Percentiles rank a stretch among this genome's conserved stretches.
Conservation (phyloP, 2,888 invertebrate genomes). For the Apantesis nais region DNA sequence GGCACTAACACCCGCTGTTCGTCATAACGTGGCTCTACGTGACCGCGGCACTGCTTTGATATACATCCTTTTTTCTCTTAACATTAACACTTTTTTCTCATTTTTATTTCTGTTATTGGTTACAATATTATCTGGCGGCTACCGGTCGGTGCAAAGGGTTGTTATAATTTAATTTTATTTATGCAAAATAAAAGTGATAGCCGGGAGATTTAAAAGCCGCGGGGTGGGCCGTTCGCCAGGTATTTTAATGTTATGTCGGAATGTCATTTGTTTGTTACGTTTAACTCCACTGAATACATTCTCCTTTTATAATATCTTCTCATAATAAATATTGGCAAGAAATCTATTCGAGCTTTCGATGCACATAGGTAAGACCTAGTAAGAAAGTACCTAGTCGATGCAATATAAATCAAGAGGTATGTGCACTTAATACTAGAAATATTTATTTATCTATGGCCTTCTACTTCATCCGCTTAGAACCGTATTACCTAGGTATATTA, state of each 20-base stretch:
- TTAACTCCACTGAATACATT: slow-evolving; percentile 11
- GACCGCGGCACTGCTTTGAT: slow-evolving; percentile 81
- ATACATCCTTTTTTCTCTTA: slow-evolving; percentile 73
- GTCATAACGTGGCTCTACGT: slow-evolving; percentile 81
- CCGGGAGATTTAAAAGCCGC: slow-evolving; percentile 73
- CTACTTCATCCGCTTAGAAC: background rate
- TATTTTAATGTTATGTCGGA: slow-evolving; percentile 42
- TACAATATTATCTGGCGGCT: slow-evolving; percentile 83
- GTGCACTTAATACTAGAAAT: background rate
- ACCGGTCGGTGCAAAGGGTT: slow-evolving; percentile 79
- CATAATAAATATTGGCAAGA: background rate
- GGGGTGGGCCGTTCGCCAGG: slow-evolving; percentile 59
- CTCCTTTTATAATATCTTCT: background rate
- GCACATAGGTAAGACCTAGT: no score
- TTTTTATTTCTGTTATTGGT: slow-evolving; percentile 81
- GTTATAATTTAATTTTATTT: slow-evolving; percentile 84
- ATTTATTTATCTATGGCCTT: background rate
- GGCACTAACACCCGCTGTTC: slow-evolving; percentile 72
- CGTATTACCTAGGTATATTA: background rate
- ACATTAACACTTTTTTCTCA: slow-evolving; percentile 61
- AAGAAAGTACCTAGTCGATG: no score
- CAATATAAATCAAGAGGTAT: background rate
- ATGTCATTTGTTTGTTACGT: slow-evolving; percentile 44
- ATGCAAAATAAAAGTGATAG: slow-evolving; percentile 83
- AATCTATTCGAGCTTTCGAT: background rate